Evolutionary conservation across 2,888 invertebrate genomes (phyloP), one percentile per base, ranked within the genome.

Genomic region (Alloscopus bannaensis): DNA sequence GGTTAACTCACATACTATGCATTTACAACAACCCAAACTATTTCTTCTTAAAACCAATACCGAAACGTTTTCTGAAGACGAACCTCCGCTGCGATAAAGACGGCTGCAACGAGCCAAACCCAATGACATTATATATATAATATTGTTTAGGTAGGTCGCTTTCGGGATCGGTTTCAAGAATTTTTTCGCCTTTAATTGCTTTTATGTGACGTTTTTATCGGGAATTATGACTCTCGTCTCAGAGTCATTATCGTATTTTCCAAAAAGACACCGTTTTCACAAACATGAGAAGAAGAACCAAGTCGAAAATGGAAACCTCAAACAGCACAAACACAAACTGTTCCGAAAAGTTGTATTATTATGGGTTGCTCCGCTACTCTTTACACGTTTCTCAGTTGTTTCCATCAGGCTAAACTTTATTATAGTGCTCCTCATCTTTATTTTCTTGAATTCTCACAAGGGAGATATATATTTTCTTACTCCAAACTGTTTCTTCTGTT

Each of bases 161-260:
- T 47, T 77, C 68, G 65, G 75, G 75, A 78, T 82, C 75, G 78
- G 78, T 73, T 80, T 75, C 80, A 55, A 69, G 66, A 71, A 75
- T 82, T 76, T n/a, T 78, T 81, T 81, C 57, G 66, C 68, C 77
- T 80, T 80, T 79, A 81, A 83, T 83, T 83, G 83, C 77, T 81
- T 84, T 84, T 83, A 84, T 84, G 84, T 84, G 85, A 85, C 85
- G 82, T 68, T 84, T 85, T 85, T 85, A 85, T 85, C 80, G 83
- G 78, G 78, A 85, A 62, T 85, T 85, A 85, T 85, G 80, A 78
- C 71, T 72, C 76, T 81, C 72, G 70, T 79, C 65, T 55, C 60
- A 68, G 64, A 80, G 79, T 82, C 81, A 84, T 84, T 84, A 83
- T 83, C 83, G 80, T 84, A 82, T 83, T 84, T 84, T 81, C 80